Evolutionary conservation across 2,888 invertebrate species (phyloP).

Genomic region (Zhengitettix transpicula): DNA sequence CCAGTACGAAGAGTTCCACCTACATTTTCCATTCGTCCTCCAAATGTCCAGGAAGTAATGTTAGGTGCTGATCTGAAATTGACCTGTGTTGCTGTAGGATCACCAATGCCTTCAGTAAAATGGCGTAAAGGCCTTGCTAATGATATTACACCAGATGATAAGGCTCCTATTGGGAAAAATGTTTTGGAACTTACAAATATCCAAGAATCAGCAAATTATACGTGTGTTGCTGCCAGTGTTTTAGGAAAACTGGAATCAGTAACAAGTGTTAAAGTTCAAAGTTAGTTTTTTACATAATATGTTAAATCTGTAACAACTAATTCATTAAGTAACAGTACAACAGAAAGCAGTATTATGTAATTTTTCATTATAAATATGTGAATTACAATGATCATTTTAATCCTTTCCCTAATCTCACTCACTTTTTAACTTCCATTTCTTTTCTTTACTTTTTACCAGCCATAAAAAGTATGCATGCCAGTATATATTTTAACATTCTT

Average conservation of each 20-base stretch:
- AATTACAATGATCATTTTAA: too few species aligned
- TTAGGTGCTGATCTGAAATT: slow-evolving; percentile 80
- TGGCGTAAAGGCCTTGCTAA: slow-evolving; percentile 70
- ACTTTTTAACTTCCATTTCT: too few species aligned
- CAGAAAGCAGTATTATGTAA: too few species aligned
- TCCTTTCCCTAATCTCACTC: too few species aligned
- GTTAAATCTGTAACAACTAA: background rate
- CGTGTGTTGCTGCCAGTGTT: slow-evolving; percentile 89
- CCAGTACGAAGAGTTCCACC: slow-evolving; percentile 88
- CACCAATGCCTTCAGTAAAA: slow-evolving; percentile 95
- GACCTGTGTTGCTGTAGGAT: slow-evolving; percentile 93
- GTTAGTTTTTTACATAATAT: slow-evolving; percentile 38
- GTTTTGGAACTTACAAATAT: slow-evolving; percentile 74
- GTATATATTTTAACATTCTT: too few species aligned
- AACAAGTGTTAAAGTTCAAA: slow-evolving; percentile 87
- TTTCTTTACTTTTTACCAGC: too few species aligned
- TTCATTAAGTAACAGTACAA: background rate
- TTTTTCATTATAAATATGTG: too few species aligned
- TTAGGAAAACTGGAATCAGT: slow-evolving; percentile 80
- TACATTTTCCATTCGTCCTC: slow-evolving; percentile 85
- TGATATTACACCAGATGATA: slow-evolving; percentile 79
- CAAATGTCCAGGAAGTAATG: slow-evolving; percentile 73
- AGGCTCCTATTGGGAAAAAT: slow-evolving; percentile 71
- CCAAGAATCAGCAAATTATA: slow-evolving; percentile 87
- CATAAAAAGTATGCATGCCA: too few species aligned